Percentiles rank a stretch among this genome's conserved stretches.
These are phyloP conservation scores for Tinamus guttatus DNA, from an alignment of 2,113 vertebrate genomes.

Conservation along the genomic window DNA sequence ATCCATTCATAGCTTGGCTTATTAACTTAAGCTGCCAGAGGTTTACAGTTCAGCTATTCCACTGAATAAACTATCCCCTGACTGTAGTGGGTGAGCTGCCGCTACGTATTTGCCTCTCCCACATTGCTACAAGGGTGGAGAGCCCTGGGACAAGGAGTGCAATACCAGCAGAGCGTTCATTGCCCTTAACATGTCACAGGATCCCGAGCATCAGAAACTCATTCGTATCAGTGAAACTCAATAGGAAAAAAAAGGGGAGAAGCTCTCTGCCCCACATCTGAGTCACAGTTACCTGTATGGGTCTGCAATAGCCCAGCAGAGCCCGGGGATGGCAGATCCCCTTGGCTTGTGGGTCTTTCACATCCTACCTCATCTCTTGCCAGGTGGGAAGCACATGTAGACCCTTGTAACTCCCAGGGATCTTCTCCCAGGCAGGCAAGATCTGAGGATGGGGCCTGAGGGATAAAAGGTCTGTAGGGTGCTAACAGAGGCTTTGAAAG, in stretches of 20 bases:
- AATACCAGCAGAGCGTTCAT: not conserved
- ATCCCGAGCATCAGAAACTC: not conserved
- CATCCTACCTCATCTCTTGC: not conserved
- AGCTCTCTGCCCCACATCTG: rapidly evolving
- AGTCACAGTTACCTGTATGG: not conserved
- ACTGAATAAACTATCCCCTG: not conserved
- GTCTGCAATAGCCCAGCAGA: not conserved
- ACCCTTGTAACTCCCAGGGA: not conserved
- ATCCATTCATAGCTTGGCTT: conserved; percentile 22
- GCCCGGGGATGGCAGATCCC: not conserved
- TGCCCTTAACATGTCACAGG: not conserved
- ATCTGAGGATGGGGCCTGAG: not conserved
- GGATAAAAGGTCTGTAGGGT: not conserved
- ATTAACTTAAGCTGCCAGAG: conserved; percentile 17
- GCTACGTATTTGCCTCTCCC: not conserved
- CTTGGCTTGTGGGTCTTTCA: not conserved
- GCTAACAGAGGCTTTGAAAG: not conserved
- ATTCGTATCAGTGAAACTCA: not conserved
- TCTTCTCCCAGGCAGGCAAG: not conserved
- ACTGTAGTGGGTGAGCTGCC: not conserved
- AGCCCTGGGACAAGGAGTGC: not conserved
- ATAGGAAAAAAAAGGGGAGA: not conserved
- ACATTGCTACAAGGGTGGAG: not conserved
- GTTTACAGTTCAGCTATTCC: conserved; percentile 13
- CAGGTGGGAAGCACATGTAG: not conserved